Percentiles rank a stretch among this genome's conserved stretches.
phyloP scores from a whole-genome alignment of 2,888 invertebrate species.

The Smittia aterrima region DNA sequence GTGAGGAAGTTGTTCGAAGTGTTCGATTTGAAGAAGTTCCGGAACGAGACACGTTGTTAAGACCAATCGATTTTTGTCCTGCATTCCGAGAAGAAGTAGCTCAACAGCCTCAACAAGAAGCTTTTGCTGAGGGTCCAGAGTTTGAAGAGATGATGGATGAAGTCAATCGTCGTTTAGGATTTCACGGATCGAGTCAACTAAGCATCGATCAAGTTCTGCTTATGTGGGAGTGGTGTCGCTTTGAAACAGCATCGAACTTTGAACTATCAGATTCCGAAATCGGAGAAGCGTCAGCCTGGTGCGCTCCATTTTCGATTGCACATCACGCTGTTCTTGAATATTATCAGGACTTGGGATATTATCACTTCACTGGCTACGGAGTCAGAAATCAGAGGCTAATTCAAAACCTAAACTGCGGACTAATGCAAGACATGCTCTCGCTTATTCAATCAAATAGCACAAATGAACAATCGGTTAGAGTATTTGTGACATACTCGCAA shows the following conservation, averaged over 20 bases:
- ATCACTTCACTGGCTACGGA: slow-evolving; percentile 70
- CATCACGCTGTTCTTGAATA: slow-evolving; percentile 69
- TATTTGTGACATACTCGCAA: slow-evolving; percentile 63
- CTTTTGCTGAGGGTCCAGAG: neutral
- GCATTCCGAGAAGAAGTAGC: neutral
- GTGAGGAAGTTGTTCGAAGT: slow-evolving; percentile 54
- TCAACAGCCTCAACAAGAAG: neutral
- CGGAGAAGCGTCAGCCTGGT: slow-evolving; percentile 65
- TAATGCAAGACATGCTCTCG: slow-evolving; percentile 61
- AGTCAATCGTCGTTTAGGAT: slow-evolving; percentile 20
- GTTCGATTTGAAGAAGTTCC: slow-evolving; percentile 55
- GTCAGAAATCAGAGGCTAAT: slow-evolving; percentile 55
- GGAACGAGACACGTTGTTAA: slow-evolving; percentile 50
- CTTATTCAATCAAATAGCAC: slow-evolving; percentile 59
- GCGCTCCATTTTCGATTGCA: slow-evolving; percentile 65
- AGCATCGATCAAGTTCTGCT: neutral
- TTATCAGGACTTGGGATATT: slow-evolving; percentile 66
- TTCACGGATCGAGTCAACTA: neutral
- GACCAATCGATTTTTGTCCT: slow-evolving; percentile 37
- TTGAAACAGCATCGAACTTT: slow-evolving; percentile 55
- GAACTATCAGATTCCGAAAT: neutral
- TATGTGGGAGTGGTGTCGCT: slow-evolving; percentile 64
- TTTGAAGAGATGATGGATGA: neutral
- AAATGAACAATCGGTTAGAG: slow-evolving; percentile 59
- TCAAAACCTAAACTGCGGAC: slow-evolving; percentile 63